Evolutionary conservation across 2,888 invertebrate genomes (phyloP).

Genomic region (Abscondita cerata): DNA sequence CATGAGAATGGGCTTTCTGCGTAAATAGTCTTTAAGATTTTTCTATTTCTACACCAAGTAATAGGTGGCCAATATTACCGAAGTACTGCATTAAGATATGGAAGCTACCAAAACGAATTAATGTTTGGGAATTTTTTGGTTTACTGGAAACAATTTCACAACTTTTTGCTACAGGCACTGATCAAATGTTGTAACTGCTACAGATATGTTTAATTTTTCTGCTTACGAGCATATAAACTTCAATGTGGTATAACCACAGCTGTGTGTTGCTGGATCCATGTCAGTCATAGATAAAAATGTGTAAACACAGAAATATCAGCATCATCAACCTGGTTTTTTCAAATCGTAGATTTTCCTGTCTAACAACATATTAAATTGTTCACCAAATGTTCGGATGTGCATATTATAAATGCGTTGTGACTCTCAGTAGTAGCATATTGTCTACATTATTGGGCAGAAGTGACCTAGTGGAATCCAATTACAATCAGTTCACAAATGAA

Average conservation of each 20-base stretch:
- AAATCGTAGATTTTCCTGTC: conserved; percentile 4
- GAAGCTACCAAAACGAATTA: conserved; percentile 6
- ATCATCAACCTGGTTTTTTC: background rate
- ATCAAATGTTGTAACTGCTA: conserved; percentile 3
- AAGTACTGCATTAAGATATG: background rate
- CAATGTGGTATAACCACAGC: no score
- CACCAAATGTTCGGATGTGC: background rate
- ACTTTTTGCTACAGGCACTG: conserved; percentile 2
- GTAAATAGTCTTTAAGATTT: conserved; percentile 9
- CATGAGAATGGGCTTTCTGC: background rate
- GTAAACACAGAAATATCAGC: conserved; percentile 4
- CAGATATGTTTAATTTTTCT: conserved; percentile 3
- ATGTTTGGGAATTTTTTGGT: conserved; percentile 5
- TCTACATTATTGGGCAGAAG: background rate
- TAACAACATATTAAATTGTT: conserved; percentile 1
- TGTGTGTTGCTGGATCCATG: conserved; percentile 8
- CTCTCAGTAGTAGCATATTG: background rate
- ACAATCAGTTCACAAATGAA: no score
- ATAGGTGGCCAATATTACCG: background rate
- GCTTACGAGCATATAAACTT: no score
- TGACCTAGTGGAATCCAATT: no score
- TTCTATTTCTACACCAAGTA: background rate
- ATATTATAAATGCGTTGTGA: background rate
- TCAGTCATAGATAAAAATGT: conserved; percentile 10
- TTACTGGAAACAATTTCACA: conserved; percentile 7